phyloP scores from a whole-genome alignment of 30 jellyfish, hydroid and myxozoan species.

The Rhopilema esculentum region DNA sequence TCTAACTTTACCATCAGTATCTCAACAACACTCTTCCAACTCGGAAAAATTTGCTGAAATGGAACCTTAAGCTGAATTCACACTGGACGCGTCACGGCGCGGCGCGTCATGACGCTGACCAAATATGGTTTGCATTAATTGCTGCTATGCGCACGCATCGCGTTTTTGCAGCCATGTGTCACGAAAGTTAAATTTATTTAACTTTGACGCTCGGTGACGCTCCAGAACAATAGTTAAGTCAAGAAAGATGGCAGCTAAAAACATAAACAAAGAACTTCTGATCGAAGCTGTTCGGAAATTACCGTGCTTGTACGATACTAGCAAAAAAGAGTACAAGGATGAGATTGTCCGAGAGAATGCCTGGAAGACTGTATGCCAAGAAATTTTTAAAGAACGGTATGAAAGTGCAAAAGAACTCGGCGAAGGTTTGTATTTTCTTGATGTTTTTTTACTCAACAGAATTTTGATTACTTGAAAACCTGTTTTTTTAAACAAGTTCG shows the following conservation, averaged over 20 bases:
- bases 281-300: constrained; percentile 31
- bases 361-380: constrained; percentile 10
- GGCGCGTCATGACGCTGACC: constrained; percentile 31
- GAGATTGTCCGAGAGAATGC: constrained; percentile 42
- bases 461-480: neutral
- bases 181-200: neutral
- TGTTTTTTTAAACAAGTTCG: neutral
- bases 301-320: constrained; percentile 41
- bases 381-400: neutral
- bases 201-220: constrained; percentile 26
- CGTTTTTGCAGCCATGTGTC: constrained; percentile 22
- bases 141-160: constrained; percentile 22
- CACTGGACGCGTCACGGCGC: constrained; percentile 15
- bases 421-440: neutral
- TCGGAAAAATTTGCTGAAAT: too few relatives aligned
- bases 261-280: constrained; percentile 19
- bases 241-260: constrained; percentile 16
- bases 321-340: constrained; percentile 30
- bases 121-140: constrained; percentile 2
- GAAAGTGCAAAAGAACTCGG: neutral
- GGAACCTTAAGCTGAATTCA: constrained; percentile 20
- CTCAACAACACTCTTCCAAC: too few relatives aligned
- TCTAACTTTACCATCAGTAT: too few relatives aligned
- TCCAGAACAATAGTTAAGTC: constrained; percentile 9
- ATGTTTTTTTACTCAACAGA: neutral